Evolutionary conservation across 2,113 vertebrate species (phyloP).

Genomic region (Chaenocephalus aceratus): DNA sequence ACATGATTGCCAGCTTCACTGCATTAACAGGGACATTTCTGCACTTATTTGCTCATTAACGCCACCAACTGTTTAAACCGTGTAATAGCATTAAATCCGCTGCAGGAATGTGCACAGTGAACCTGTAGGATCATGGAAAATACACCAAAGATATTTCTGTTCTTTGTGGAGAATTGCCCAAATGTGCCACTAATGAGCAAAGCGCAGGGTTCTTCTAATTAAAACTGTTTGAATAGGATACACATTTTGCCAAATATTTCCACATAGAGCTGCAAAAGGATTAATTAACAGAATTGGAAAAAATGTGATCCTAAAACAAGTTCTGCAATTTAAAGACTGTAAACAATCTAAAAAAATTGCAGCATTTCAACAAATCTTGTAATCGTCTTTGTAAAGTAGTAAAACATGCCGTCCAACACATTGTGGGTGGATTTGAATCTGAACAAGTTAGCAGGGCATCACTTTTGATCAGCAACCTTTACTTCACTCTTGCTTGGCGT

Average conservation of each 20-base stretch:
- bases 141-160: background rate
- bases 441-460: conserved; percentile 45
- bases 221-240: background rate
- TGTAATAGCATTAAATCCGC: background rate
- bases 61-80: background rate
- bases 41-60: background rate
- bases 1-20: background rate
- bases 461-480: conserved; percentile 52
- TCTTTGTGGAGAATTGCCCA: background rate
- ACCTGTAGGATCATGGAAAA: too few species aligned
- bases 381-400: conserved; percentile 9
- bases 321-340: background rate
- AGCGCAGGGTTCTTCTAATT: background rate
- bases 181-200: background rate
- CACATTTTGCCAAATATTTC: background rate
- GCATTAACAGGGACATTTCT: background rate
- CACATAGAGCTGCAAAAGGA: background rate
- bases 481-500: conserved; percentile 9
- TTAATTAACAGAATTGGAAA: background rate
- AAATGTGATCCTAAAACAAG: background rate
- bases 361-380: conserved; percentile 2
- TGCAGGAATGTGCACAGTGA: background rate
- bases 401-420: conserved; percentile 5
- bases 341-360: background rate
- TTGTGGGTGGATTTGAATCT: conserved; percentile 52